Evolutionary conservation across 2,797 vertebrate genomes (phyloP).

Genomic region (Coendou prehensilis): DNA sequence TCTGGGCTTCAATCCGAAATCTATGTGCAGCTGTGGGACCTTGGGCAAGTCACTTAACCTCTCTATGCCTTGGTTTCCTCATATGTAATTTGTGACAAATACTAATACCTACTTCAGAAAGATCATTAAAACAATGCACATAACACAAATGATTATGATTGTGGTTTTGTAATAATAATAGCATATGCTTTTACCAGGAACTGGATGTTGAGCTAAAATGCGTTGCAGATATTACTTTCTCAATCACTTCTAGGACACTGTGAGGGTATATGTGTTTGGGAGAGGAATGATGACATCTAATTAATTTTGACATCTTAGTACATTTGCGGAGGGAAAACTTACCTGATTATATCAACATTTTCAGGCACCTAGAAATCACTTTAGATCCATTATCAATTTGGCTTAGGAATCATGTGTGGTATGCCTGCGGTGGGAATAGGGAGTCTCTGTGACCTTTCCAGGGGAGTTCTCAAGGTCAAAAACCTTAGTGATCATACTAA

Average conservation of each 20-base stretch:
- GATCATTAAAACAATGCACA: background rate
- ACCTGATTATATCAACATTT: background rate
- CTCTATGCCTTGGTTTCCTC: constrained; percentile 27
- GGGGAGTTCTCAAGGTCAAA: background rate
- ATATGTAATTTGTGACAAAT: background rate
- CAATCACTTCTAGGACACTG: background rate
- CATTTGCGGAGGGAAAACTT: background rate
- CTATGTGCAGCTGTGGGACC: background rate
- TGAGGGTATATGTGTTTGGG: background rate
- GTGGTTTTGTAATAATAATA: background rate
- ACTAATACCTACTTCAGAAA: background rate
- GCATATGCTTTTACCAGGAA: background rate
- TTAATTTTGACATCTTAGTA: constrained; percentile 4
- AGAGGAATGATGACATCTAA: background rate
- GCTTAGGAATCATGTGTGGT: background rate
- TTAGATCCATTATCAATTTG: background rate
- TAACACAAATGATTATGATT: background rate
- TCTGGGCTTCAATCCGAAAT: background rate
- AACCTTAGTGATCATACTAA: background rate
- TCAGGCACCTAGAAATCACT: background rate
- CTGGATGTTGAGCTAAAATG: background rate
- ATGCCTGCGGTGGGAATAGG: background rate
- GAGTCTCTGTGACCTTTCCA: background rate
- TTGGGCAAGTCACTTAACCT: background rate
- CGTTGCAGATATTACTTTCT: background rate